Base-by-base conservation (phyloP, 1,140 invertebrate genomes). In the Pseudomyrmex concolor region DNA sequence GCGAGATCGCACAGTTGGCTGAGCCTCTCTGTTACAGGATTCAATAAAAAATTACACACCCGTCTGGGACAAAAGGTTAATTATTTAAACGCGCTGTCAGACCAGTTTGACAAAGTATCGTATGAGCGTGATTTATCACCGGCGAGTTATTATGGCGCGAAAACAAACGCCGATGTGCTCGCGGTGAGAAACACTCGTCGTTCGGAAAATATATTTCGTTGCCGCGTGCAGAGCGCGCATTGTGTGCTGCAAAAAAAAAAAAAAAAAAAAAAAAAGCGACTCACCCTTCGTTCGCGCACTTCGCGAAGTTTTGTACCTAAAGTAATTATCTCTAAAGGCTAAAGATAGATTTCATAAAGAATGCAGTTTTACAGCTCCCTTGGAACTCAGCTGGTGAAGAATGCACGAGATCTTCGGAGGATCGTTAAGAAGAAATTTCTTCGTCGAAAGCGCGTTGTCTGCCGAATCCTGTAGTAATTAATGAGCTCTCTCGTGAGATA, bases 21-120 rank as follows among this genome's bases (percentile, higher is more conserved):
- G 54, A n/a, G 9, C 55, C n/a, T 17, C 5, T 45, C 17, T 71
- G 66, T 71, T 80, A 80, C 70, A 78, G 51, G 17, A 66, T 62
- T 43, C 67, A 68, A 84, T 87, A 86, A 86, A 86, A 73, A 86
- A 83, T 86, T 83, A 67, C 85, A 76, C 51, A 68, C 60, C 78
- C 17, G 13, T 43, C 67, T 17, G 45, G 66, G 66, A 48, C 62
- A 48, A 67, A 51, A 66, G 68, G 78, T 86, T 86, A 84, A 84
- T 87, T 87, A 86, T 87, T 87, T 84, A 84, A 86, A 84, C 81
- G 54, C 57, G 51, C 73, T 83, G 85, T 72, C 59, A 60, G 57
- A 48, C 4, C 22, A 43, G 57, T 68, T 86, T 86, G 83, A 84
- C 81, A 78, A 78, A 86, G 60, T 76, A 77, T 78, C 84, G 72